Evolutionary conservation across 1,140 invertebrate genomes (phyloP), one percentile per base, ranked within the genome.

Genomic region (Lamellibrachia luymesi): DNA sequence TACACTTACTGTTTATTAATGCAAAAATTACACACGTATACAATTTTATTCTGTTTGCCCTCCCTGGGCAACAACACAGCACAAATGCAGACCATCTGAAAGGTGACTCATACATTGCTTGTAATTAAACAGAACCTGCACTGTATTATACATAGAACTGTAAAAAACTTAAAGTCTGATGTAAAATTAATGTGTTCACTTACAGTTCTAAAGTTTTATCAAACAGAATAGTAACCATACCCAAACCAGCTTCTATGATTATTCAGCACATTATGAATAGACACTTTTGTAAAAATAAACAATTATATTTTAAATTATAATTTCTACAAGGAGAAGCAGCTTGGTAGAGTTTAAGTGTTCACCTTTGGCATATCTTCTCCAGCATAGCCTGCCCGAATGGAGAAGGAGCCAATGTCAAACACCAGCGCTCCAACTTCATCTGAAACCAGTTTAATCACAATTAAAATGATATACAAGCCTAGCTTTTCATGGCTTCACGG

Each of bases 371-470:
- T 98, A 96, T 99, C 98, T 96, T 99, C 98, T 93, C 98, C 98
- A 38, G 98, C 98, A 97, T 98, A 98, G 50, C 98, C 98, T 49
- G 98, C 98, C 93, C 98, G 96, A 56, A 98, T 96, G 2, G 98
- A 98, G 96, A 98, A 98, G 95, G 98, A 98, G 0, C 98, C 99
- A 91, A 99, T 97, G 96, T 99, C 99, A 96, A 99, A 99, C 17
- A 99, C 99, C 93, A 99, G 96, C 0, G 99, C 99, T 25, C 99
- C 99, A 94, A 99, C 99, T 96, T 99, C 99, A 97, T 99, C 99
- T 97, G 90, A 51, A 92, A 92, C 38, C 0, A 92, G 6, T 4
- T 92, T 38, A 50, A 92, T 50, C 49, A 51, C 17, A 91, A 50
- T 91, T 91, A n/a, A n/a, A 50, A 50, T 91, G 7, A 91, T 50